phyloP scores from a whole-genome alignment of 2,113 vertebrate species.

The Mus pahari region DNA sequence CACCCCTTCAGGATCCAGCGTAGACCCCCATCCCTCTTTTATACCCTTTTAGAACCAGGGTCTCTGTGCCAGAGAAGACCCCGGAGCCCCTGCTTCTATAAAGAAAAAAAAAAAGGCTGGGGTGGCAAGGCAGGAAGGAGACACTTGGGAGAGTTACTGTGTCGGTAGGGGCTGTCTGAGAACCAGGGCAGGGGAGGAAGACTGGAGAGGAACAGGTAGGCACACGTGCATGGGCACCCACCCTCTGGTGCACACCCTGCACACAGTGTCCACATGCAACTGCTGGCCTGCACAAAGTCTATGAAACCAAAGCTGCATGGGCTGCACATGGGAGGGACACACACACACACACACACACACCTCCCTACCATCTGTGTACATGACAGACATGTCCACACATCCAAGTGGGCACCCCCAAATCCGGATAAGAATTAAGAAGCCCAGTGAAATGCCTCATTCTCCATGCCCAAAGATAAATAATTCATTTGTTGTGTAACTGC shows the following conservation, averaged over 20 bases:
- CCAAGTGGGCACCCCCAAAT: slow-evolving; percentile 44
- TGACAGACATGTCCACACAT: not conserved
- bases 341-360: not conserved
- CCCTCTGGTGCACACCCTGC: not conserved
- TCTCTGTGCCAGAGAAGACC: slow-evolving; percentile 46
- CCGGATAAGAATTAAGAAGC: slow-evolving; percentile 67
- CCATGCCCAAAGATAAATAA: slow-evolving; percentile 88
- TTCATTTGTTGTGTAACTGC: slow-evolving; percentile 87
- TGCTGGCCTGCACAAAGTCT: not conserved
- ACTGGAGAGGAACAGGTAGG: slow-evolving; percentile 13
- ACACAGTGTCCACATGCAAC: not conserved
- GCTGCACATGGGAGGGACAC: not conserved
- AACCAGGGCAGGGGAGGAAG: not conserved
- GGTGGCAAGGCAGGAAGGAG: not conserved
- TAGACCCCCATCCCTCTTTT: not conserved
- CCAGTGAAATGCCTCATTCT: slow-evolving; percentile 76
- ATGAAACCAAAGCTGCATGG: rapidly evolving
- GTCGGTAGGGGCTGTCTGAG: not conserved
- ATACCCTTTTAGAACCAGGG: slow-evolving; percentile 33
- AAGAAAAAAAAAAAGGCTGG: not conserved
- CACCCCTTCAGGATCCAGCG: not conserved
- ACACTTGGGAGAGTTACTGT: not conserved
- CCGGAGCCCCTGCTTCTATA: slow-evolving; percentile 9
- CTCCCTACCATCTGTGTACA: not conserved
- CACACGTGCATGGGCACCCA: not conserved